Base-by-base conservation (phyloP, 2,113 vertebrate genomes). In the Scortum barcoo region DNA sequence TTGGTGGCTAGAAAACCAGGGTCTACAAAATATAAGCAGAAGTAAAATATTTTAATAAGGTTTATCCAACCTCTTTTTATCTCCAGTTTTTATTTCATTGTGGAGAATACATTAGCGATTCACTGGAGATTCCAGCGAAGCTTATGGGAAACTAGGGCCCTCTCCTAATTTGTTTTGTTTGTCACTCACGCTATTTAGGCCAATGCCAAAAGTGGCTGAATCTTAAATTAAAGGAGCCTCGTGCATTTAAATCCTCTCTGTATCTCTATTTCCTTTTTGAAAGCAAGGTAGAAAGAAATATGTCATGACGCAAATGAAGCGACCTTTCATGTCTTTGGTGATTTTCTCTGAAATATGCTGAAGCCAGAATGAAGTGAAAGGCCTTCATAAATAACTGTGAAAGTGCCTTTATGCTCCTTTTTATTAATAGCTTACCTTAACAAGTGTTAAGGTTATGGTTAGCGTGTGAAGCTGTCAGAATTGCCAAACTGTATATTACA, bases 401-500 rank as follows among this genome's bases (percentile, higher is more conserved):
- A 63, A 57, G 30, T 16, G 3, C 65, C 1, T 58, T 33, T 28
- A 20, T 66, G 33, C 24, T 81, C 7, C 24, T 40, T 40, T 33
- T 50, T 42, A 46, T 63, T 40, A 7, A 46, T 63, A 24, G 46
- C 28, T 24, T 40, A 22, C 28, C 2, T 50, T 33, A 16, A 19
- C 3, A 17, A 56, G n/a, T 69, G 58, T 81, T 73, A 1, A 72
- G 26, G 2, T 4, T 5, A 11, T 12, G 62, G 28, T 53, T 28
- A 13, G 38, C 54, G 58, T 20, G 7, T 68, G 46, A 73, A 12
- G 60, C 22, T 28, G 20, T 67, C 30, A 16, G 13, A 69, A 62
- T 44, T 74, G 20, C 51, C 67, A 11, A n/a, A n/a, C n/a, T 79
- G 60, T 67, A 69, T 72, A 73, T 46, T 3, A 77, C 51, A 8